A percentile compares a stretch with the other conserved stretches of the same genome.
phyloP scores from a whole-genome alignment of 2,113 vertebrate genomes.

The Microcebus tavaratra region DNA sequence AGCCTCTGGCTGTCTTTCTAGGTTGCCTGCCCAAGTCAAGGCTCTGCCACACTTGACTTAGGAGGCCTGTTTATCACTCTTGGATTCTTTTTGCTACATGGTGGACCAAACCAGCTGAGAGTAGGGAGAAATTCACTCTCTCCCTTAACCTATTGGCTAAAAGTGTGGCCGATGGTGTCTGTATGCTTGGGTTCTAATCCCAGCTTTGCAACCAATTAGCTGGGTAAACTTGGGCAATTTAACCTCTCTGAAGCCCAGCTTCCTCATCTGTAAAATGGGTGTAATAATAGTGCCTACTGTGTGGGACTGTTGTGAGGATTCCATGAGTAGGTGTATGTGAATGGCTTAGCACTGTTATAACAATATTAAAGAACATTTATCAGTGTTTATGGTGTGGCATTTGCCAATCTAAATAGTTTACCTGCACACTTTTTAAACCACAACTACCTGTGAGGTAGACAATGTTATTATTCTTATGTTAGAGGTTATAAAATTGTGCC shows the following conservation, averaged over 20 bases:
- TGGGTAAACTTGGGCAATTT: not conserved
- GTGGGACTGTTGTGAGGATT: not conserved
- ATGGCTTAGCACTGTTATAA: not conserved
- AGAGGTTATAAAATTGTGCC: not conserved
- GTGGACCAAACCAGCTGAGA: not conserved
- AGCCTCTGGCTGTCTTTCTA: not conserved
- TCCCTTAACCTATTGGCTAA: not conserved
- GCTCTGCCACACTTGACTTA: not conserved
- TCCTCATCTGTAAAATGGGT: not conserved
- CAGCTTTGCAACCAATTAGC: not conserved
- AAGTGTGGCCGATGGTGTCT: not conserved
- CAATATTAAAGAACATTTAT: not conserved
- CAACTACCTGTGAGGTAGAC: not conserved
- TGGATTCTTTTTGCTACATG: not conserved
- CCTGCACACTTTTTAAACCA: not conserved
- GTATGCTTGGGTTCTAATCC: not conserved
- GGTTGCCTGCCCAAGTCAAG: not conserved
- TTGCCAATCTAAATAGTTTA: not conserved
- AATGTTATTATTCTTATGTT: not conserved
- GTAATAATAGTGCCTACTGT: not conserved
- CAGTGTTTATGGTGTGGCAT: not conserved
- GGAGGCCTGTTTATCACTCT: not conserved
- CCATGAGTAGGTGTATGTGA: not conserved
- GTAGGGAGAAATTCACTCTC: not conserved
- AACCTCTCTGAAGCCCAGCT: not conserved